Conservation (phyloP, 1,140 invertebrate genomes). For the Drosophila pectinifera region DNA sequence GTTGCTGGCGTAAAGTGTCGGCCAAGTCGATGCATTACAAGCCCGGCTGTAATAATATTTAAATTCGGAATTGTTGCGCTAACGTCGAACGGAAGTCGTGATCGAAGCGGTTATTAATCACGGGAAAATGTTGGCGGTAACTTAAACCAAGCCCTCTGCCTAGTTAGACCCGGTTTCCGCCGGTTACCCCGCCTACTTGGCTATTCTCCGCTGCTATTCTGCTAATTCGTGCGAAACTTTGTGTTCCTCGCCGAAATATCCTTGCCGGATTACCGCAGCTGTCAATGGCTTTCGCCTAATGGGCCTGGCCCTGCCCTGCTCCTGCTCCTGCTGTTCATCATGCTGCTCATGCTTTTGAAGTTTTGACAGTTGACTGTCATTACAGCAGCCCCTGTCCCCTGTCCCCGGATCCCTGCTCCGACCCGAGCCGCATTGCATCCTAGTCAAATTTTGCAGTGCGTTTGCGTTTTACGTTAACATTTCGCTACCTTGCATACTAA, state of each 20-base stretch:
- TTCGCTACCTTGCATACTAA: conserved; percentile 79
- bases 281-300: conserved; percentile 5
- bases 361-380: conserved; percentile 82
- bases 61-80: conserved; percentile 38
- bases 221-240: conserved; percentile 33
- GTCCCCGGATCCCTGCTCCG: not conserved
- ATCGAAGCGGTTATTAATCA: conserved; percentile 31
- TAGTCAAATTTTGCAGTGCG: conserved; percentile 70
- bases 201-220: not conserved
- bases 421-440: conserved; percentile 4
- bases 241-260: conserved; percentile 10
- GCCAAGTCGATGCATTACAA: conserved; percentile 58
- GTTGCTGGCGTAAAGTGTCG: conserved; percentile 53
- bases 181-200: not conserved
- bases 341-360: conserved; percentile 77
- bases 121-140: conserved; percentile 11
- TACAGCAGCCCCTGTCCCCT: conserved; percentile 25
- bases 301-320: not conserved
- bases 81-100: conserved; percentile 9
- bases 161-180: not conserved
- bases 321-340: conserved; percentile 59
- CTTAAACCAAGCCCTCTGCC: not conserved
- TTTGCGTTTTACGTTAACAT: conserved; percentile 81
- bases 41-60: conserved; percentile 59
- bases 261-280: conserved; percentile 5